Evolutionary conservation across 2,113 vertebrate species (phyloP), one percentile per base, ranked within the genome.

Genomic region (Chlorocebus sabaeus): DNA sequence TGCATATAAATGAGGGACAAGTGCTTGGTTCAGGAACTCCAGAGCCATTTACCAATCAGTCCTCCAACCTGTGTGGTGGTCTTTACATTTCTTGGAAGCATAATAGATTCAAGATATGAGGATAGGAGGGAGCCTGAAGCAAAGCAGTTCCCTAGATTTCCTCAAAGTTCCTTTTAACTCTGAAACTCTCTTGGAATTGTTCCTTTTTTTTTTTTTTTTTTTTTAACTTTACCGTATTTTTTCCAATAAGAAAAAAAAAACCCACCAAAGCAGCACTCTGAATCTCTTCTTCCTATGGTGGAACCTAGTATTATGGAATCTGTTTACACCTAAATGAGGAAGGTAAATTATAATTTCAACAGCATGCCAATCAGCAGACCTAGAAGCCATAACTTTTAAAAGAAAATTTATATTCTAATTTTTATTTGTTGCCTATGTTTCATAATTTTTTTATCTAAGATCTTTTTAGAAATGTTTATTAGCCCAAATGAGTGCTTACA

Each of bases 261-360:
- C 4, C 38, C 89, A 76, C 18, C 18, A 43, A 75, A 40, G 35
- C 3, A 95, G 40, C 18, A 32, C 43, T 91, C 32, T 27, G n/a
- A 93, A 82, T 75, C n/a, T 96, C 3, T 79, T 68, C 17, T 95
- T 75, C 57, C 38, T 93, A 11, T 22, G 14, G 32, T 70, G 48
- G 45, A 79, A 80, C 25, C 57, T 88, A 70, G 27, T 64, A 52
- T 8, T 70, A n/a, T 7, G 81, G 45, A 83, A 68, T 86, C 67
- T 64, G 9, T 96, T 95, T 93, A 68, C 20, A 64, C 64, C 35
- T 52, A 68, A 79, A 72, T 90, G 78, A 85, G 87, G 70, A 92
- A 64, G 11, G 61, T 67, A 87, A 96, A 52, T 96, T 27, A 6
- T 52, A 38, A 5, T 81, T 95, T 89, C n/a, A 79, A 38, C 2